Conservation (phyloP, 2,888 invertebrate species). For the Dexiosoma caninum region DNA sequence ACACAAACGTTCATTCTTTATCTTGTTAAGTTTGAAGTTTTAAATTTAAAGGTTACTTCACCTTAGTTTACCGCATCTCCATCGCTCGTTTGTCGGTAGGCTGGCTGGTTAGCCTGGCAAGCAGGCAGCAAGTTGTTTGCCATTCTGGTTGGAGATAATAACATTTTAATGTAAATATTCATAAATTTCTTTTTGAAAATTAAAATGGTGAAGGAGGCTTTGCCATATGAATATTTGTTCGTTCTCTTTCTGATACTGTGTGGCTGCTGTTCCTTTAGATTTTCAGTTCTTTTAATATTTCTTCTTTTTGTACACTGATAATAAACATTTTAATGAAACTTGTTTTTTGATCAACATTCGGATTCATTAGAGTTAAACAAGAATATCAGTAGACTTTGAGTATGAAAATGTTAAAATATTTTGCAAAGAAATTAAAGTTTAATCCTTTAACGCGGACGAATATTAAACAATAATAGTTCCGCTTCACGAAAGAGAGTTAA, state of each 20-base stretch:
- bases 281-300: neutral
- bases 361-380: slow-evolving; percentile 17
- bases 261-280: slow-evolving; percentile 28
- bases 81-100: slow-evolving; percentile 58
- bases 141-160: slow-evolving; percentile 62
- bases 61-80: slow-evolving; percentile 62
- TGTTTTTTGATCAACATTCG: slow-evolving; percentile 29
- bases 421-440: slow-evolving; percentile 7
- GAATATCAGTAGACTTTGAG: slow-evolving; percentile 10
- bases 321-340: slow-evolving; percentile 60
- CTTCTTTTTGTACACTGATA: slow-evolving; percentile 38
- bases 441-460: slow-evolving; percentile 6
- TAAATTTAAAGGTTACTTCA: slow-evolving; percentile 64
- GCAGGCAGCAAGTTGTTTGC: slow-evolving; percentile 59
- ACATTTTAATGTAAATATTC: slow-evolving; percentile 64
- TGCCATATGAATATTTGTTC: slow-evolving; percentile 47
- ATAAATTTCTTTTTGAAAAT: slow-evolving; percentile 64
- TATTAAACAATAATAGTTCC: too few relatives aligned
- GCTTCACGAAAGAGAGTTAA: too few relatives aligned
- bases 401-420: slow-evolving; percentile 37
- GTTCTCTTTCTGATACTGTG: slow-evolving; percentile 12
- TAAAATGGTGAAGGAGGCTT: slow-evolving; percentile 63
- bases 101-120: slow-evolving; percentile 42
- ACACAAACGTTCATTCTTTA: slow-evolving; percentile 54
- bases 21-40: slow-evolving; percentile 63